Base-by-base conservation (phyloP, 2,888 invertebrate species). In the Cheilosia impressa region DNA sequence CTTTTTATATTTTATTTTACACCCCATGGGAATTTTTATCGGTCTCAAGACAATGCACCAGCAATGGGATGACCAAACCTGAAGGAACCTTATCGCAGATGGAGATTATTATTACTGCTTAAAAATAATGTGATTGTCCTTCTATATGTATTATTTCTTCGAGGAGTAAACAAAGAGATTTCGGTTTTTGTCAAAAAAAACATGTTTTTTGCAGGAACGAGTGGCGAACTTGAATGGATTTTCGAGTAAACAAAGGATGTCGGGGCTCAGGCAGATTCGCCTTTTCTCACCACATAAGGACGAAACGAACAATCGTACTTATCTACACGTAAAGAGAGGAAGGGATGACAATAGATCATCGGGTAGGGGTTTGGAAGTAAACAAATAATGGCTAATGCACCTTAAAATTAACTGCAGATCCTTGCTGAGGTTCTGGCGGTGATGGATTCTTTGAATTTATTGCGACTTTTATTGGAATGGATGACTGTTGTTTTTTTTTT, bases 111-210 rank as follows among this genome's bases (percentile, higher is more conserved):
- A 76, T 77, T 66, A 76, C 76, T 85, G 62, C 80, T 76, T 65
- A 85, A 80, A 80, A 76, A 76, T 80, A 85, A 85, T 77, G 66
- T 52, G 85, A 80, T 85, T 76, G 71, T 85, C 85, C 66, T 81
- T 72, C 53, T 55, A 38, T 58, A 3, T 38, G 34, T 9, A 31
- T 9, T 31, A 31, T 52, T 43, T 73, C 80, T 68, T 62, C 17
- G 57, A 41, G 65, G 34, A 65, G 58, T 81, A 69, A 80, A 85
- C 85, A 85, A 85, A 76, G 66, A 66, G 50, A 80, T 66, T 75
- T 80, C 55, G 45, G 66, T 66, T 83, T 69, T 83, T 78, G 78
- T 72, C 50, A 31, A 38, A 53, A 34, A 63, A 62, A 66, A 53
- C 41, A 6, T 13, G 24, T 71, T 22, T 81, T 81, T 82, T 55